A percentile compares a stretch with the other conserved stretches of the same genome.
Conservation (phyloP, 2,113 vertebrate genomes). For the Acrocephalus arundinaceus region DNA sequence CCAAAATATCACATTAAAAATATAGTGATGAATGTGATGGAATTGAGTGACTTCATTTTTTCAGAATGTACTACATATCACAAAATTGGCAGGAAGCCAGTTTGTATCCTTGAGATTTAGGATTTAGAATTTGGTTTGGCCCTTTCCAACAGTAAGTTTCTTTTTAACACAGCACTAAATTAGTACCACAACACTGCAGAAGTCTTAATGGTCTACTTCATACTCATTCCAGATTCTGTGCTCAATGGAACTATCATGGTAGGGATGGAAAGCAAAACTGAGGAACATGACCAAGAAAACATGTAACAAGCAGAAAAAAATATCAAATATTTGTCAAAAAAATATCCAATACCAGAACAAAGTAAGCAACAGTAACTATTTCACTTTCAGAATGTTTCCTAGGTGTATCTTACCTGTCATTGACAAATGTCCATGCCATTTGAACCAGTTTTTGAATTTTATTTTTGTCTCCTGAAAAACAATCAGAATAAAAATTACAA, state of each 20-base stretch:
- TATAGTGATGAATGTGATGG: accelerated
- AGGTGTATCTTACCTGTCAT: conserved; percentile 85
- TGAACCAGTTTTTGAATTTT: conserved; percentile 98
- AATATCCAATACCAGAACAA: background rate
- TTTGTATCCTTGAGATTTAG: background rate
- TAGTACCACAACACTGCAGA: background rate
- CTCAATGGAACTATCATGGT: background rate
- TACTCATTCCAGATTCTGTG: background rate
- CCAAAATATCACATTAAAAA: background rate
- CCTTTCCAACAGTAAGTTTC: background rate
- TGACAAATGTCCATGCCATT: conserved; percentile 99
- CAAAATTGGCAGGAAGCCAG: background rate
- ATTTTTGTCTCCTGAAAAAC: conserved; percentile 89
- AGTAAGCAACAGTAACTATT: background rate
- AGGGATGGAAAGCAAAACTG: background rate
- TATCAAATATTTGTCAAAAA: background rate
- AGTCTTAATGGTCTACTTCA: background rate
- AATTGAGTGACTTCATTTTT: background rate
- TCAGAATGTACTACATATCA: background rate
- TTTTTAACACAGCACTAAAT: background rate
- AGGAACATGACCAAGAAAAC: background rate
- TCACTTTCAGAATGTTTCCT: background rate
- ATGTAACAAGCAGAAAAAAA: background rate
- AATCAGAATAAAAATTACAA: background rate
- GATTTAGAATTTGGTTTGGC: background rate